Evolutionary conservation across 2,888 invertebrate genomes (phyloP), one percentile per base, ranked within the genome.

Genomic region (Callimorpha dominula): DNA sequence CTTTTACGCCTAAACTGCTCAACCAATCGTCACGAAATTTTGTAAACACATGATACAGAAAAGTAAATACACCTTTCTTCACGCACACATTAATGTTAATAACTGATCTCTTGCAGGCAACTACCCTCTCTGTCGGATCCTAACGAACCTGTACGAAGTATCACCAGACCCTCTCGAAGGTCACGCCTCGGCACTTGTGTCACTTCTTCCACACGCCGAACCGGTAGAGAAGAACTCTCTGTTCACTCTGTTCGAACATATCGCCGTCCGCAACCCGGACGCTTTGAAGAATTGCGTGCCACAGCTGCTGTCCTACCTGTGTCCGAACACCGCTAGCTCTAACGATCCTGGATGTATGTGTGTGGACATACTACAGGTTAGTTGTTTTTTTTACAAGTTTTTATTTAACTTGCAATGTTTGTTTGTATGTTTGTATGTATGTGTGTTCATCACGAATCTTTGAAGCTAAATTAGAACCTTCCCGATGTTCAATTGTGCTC

Each of bases 101-200:
- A 12, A 46, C 15, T 12, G 50, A 40, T 62, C 15, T 42, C 4
- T 74, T 68, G 0, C 90, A 98, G 98, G 98, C 70, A 99, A 99
- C 94, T 98, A 98, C 91, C 97, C 98, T 0, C 95, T 99, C 42
- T 97, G 98, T 78, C 96, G 98, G 68, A 98, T 99, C 60, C 96
- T 99, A 78, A 98, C 98, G 0, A 98, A 98, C 93, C 97, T 99
- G 60, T 99, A 99, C 91, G 97, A 97, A 86, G 98, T 99, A 40
- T 98, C 98, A 66, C 97, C 97, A 4, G 98, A 98, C 85, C 97
- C 98, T 0, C 96, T 99, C 42, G 97, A 98, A 83, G 98, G 98
- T 9, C 98, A 98, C 92, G 97, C 98, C 4, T 97, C 98, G 90
- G 97, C 98, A 4, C 95, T 99, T 57, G 97, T 98, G 1, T 97